A percentile compares a stretch with the other conserved stretches of the same genome.
These are phyloP conservation scores for Oxyteleia sp. DNA, from an alignment of 2,888 invertebrate genomes.

Conservation along the genomic window DNA sequence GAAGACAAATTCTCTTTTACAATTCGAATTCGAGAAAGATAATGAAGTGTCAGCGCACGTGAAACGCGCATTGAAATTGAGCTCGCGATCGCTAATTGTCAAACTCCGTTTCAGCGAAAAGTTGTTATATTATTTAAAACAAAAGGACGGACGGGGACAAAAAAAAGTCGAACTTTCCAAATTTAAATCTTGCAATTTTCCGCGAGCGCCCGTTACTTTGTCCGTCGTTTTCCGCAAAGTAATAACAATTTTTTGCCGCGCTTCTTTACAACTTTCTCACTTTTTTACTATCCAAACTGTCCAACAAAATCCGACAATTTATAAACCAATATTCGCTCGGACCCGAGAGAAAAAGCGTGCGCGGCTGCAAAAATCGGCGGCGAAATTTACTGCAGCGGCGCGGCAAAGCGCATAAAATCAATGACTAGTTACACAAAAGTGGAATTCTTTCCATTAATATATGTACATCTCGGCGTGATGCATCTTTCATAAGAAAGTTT, in stretches of 20 bases:
- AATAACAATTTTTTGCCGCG: slow-evolving; percentile 18
- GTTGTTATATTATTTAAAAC: slow-evolving; percentile 26
- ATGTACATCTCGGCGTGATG: slow-evolving; percentile 49
- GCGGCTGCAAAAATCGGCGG: not conserved
- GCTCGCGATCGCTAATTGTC: slow-evolving; percentile 33
- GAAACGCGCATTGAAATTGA: slow-evolving; percentile 41
- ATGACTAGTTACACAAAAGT: slow-evolving; percentile 41
- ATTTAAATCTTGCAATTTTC: not conserved
- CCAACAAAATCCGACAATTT: slow-evolving; percentile 25
- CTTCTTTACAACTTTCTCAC: slow-evolving; percentile 20
- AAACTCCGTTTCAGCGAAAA: slow-evolving; percentile 28
- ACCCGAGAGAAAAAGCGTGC: not conserved
- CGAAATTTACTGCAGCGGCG: slow-evolving; percentile 18
- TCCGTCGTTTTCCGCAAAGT: not conserved
- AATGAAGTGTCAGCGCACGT: slow-evolving; percentile 50
- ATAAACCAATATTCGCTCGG: slow-evolving; percentile 25
- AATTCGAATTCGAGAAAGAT: slow-evolving; percentile 33
- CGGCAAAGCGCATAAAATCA: slow-evolving; percentile 44
- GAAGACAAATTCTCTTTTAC: slow-evolving; percentile 34
- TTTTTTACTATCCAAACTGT: slow-evolving; percentile 23
- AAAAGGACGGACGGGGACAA: too few species aligned
- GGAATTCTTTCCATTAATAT: slow-evolving; percentile 58
- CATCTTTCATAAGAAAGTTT: slow-evolving; percentile 70
- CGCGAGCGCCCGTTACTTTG: not conserved
- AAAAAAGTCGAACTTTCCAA: too few species aligned